A percentile compares a stretch with the other conserved stretches of the same genome.
Conservation (phyloP, 2,888 invertebrate species). For the Drosophila prostipennis region DNA sequence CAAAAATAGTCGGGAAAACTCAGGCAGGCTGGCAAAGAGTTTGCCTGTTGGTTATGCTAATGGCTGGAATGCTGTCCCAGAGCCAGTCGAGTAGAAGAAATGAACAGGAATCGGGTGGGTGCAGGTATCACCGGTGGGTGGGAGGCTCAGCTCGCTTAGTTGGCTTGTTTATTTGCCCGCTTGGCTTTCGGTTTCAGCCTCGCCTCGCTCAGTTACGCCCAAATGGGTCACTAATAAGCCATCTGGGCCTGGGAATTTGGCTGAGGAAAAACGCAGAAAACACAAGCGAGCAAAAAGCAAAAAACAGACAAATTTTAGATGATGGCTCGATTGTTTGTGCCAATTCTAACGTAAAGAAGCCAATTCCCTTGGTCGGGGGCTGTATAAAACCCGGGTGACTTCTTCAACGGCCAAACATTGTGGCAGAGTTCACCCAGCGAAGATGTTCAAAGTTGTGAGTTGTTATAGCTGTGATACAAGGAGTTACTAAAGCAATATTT, state of each 20-base stretch:
- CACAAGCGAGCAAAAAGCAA: slow-evolving; percentile 7
- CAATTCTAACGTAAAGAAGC: slow-evolving; percentile 77
- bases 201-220: slow-evolving; percentile 76
- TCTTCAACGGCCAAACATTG: slow-evolving; percentile 59
- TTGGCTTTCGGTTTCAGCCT: slow-evolving; percentile 22
- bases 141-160: neutral
- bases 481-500: neutral
- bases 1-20: slow-evolving; percentile 51
- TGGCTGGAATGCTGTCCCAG: slow-evolving; percentile 11
- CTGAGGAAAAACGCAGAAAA: slow-evolving; percentile 21
- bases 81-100: slow-evolving; percentile 27
- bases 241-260: slow-evolving; percentile 61
- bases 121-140: slow-evolving; percentile 20
- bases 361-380: slow-evolving; percentile 38
- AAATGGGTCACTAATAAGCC: slow-evolving; percentile 76
- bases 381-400: slow-evolving; percentile 67
- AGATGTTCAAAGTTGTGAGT: slow-evolving; percentile 81
- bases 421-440: slow-evolving; percentile 40
- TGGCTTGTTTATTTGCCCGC: slow-evolving; percentile 10
- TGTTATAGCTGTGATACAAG: neutral
- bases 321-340: slow-evolving; percentile 78
- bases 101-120: slow-evolving; percentile 12
- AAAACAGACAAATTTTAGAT: slow-evolving; percentile 41
- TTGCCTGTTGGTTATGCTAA: slow-evolving; percentile 55
- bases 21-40: slow-evolving; percentile 22